Conservation (phyloP, 2,797 vertebrate genomes). For the Zenarchopterus dispar region DNA sequence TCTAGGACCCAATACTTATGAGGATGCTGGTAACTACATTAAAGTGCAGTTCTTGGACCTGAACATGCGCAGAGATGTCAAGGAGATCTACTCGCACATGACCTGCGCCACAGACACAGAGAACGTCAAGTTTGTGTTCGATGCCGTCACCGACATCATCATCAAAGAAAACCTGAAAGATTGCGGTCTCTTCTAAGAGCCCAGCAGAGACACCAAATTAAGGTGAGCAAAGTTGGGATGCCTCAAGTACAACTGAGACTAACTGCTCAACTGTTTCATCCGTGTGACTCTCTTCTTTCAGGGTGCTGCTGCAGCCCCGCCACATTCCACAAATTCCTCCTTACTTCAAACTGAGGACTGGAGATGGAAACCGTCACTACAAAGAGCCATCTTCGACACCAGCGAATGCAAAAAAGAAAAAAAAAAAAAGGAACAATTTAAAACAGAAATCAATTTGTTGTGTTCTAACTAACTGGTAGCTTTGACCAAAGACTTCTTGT, state of each 20-base stretch:
- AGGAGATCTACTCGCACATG: slow-evolving; percentile 99
- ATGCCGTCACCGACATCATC: slow-evolving; percentile 98
- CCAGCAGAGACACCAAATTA: slow-evolving; percentile 12
- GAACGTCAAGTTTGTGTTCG: slow-evolving; percentile 99
- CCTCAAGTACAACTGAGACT: not conserved
- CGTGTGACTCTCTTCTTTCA: slow-evolving; percentile 24
- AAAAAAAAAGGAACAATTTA: not conserved
- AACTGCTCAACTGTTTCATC: slow-evolving; percentile 5
- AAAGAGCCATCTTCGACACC: slow-evolving; percentile 32
- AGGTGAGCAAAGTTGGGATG: slow-evolving; percentile 39
- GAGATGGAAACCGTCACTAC: slow-evolving; percentile 38
- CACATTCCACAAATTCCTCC: slow-evolving; percentile 32
- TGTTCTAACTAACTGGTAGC: slow-evolving; percentile 47
- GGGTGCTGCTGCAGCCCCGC: slow-evolving; percentile 33
- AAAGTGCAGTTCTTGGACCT: slow-evolving; percentile 96
- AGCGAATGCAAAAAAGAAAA: slow-evolving; percentile 23
- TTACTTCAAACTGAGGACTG: slow-evolving; percentile 38
- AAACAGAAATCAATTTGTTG: slow-evolving; percentile 24
- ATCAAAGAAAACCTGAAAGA: slow-evolving; percentile 99
- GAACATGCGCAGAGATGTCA: slow-evolving; percentile 91
- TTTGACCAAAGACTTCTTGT: slow-evolving; percentile 50
- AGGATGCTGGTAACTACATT: slow-evolving; percentile 97
- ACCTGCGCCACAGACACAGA: slow-evolving; percentile 98
- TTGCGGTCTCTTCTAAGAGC: slow-evolving; percentile 93
- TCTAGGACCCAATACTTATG: slow-evolving; percentile 93